Base-by-base conservation (phyloP, 1,140 invertebrate genomes). In the Vollenhovia emeryi region DNA sequence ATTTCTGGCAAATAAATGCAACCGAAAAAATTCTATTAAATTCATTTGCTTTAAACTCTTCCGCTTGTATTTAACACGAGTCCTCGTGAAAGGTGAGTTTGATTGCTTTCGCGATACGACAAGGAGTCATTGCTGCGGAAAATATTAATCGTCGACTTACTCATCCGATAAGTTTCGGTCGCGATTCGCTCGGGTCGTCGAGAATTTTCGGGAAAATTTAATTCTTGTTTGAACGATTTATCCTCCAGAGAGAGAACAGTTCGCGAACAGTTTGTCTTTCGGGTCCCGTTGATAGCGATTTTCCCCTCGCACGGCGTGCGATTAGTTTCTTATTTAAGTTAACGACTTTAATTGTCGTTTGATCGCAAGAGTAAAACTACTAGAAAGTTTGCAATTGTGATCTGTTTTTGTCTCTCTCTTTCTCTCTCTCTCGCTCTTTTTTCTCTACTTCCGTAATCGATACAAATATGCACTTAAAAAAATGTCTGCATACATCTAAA, bases 291-390 rank as follows among this genome's bases (percentile, higher is more conserved):
- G 36, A 60, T 62, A 45, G 18, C 3, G 45, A 15, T 62, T 62
- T n/a, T 43, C 6, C 1, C 24, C 11, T 62, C 21, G 24, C 13
- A n/a, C 24, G 55, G n/a, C 30, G 13, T 11, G 3, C 18, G 3
- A 5, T 9, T 76, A 45, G 43, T 76, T 76, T 45, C 27, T 76
- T 62, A 62, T 60, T 76, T 76, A 62, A 62, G 62, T 62, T 62
- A 60, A 62, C 18, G 36, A 45, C 74, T 60, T 76, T 62, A 75
- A 76, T 76, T 62, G 11, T 33, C 36, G 21, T 43, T 24, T 30
- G 18, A 43, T 45, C 21, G 5, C 15, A 27, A 8, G 9, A 33
- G 27, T 60, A 59, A 75, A 18, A 57, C 27, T 69, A 73, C 4
- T 8, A 36, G 40, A 76, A 75, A 11, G 18, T 18, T 0, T 45